Evolutionary conservation across 2,888 invertebrate genomes (phyloP).

Genomic region (Imbricaverruca yamaguchii): DNA sequence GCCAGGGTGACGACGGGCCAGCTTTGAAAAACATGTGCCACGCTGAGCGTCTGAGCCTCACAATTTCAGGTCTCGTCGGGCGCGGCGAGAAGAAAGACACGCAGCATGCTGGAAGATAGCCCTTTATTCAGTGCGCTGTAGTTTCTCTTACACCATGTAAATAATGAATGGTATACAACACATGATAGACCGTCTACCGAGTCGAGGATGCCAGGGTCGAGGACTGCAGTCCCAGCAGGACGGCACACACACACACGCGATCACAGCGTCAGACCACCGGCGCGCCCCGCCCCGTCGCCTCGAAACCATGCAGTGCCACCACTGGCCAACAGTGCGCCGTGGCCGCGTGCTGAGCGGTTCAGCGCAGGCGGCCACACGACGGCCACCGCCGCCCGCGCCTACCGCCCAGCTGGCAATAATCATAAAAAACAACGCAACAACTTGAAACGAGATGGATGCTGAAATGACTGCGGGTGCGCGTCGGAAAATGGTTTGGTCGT

Average conservation of each 20-base stretch:
- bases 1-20: no score
- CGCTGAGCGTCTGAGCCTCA: no score
- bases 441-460: conserved; percentile 8
- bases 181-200: neutral
- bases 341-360: no score
- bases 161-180: conserved; percentile 21
- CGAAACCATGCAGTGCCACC: no score
- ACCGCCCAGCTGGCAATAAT: neutral
- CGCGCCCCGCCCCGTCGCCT: no score
- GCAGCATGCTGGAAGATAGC: conserved; percentile 5
- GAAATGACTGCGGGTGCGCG: neutral
- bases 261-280: neutral
- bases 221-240: neutral
- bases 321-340: no score
- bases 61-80: no score
- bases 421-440: conserved; percentile 17
- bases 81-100: no score
- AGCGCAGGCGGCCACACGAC: no score
- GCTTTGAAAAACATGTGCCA: no score
- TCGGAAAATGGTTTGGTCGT: conserved; percentile 9
- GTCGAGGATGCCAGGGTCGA: neutral
- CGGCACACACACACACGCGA: neutral
- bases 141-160: conserved; percentile 12
- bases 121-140: conserved; percentile 18
- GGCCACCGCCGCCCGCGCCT: neutral